Conservation (phyloP, 1,140 invertebrate species). For the Aphis gossypii region DNA sequence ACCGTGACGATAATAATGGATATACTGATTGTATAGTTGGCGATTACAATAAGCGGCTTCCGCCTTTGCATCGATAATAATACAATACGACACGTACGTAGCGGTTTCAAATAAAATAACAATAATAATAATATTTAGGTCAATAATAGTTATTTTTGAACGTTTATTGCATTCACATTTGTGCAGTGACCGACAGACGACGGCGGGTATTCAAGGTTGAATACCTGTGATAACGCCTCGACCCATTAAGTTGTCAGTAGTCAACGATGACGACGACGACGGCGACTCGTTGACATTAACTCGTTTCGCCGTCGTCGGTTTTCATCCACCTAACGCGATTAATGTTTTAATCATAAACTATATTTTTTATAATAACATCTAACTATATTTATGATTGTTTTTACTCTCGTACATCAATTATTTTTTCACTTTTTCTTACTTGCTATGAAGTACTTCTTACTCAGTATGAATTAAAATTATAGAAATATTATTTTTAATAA, state of each 20-base stretch:
- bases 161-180: not conserved
- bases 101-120: not conserved
- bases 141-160: not conserved
- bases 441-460: not conserved
- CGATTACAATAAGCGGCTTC: not conserved
- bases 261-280: not conserved
- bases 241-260: not conserved
- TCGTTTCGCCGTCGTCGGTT: not conserved
- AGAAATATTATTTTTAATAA: not conserved
- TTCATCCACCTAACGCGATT: not conserved
- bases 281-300: not conserved
- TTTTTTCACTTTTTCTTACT: not conserved
- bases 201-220: not conserved
- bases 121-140: constrained; percentile 3
- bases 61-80: not conserved
- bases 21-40: not conserved
- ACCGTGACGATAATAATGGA: not conserved
- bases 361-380: not conserved
- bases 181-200: not conserved
- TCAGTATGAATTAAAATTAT: not conserved
- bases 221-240: not conserved
- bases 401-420: not conserved
- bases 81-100: not conserved
- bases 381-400: not conserved
- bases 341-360: not conserved